A percentile compares a stretch with the other conserved stretches of the same genome.
Conservation (phyloP, 2,797 vertebrate genomes). For the Rhinoraja longicauda region DNA sequence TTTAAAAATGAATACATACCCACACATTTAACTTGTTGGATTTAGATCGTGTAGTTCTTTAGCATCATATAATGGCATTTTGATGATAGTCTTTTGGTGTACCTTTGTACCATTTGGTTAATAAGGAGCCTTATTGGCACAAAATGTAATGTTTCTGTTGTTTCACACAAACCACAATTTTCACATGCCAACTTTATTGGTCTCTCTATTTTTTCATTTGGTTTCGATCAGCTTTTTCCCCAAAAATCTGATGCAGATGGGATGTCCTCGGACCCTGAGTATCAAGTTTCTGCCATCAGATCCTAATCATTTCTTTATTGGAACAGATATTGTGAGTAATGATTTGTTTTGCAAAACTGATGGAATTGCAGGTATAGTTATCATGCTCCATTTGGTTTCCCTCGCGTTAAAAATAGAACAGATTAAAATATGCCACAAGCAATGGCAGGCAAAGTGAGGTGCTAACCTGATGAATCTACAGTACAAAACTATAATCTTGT, state of each 20-base stretch:
- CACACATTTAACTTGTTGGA: background rate
- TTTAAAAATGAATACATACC: background rate
- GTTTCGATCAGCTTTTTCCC: constrained; percentile 51
- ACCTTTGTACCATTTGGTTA: background rate
- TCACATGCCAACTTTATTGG: background rate
- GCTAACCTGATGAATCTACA: too few species aligned
- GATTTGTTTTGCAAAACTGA: background rate
- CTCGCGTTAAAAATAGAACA: background rate
- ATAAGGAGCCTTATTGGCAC: background rate
- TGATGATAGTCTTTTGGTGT: background rate
- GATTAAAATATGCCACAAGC: background rate
- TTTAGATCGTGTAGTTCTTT: background rate
- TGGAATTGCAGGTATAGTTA: background rate
- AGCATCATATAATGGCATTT: background rate
- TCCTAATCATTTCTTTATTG: constrained; percentile 79
- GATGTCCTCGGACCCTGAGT: constrained; percentile 56
- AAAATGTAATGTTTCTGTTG: background rate
- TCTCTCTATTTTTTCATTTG: constrained; percentile 1
- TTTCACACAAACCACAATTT: background rate
- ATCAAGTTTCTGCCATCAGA: constrained; percentile 81
- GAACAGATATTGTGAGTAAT: constrained; percentile 78
- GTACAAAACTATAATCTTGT: too few species aligned
- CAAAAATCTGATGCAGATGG: constrained; percentile 50
- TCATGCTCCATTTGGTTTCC: background rate
- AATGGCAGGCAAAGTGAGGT: too few species aligned